phyloP scores from a whole-genome alignment of 2,797 vertebrate species.

The Chiroxiphia lanceolata region DNA sequence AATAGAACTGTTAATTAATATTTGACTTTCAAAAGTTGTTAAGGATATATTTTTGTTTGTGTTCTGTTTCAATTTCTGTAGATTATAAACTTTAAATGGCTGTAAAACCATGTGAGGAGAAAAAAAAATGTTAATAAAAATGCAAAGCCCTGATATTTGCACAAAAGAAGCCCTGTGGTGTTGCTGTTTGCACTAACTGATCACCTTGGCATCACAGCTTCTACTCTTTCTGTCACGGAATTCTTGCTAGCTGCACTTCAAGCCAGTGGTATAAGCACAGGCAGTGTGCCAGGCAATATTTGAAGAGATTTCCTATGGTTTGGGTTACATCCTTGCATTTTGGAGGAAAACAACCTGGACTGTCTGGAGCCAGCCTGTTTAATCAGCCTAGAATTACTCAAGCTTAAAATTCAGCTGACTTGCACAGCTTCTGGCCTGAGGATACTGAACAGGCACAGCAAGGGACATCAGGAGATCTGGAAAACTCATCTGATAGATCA shows the following conservation, averaged over 20 bases:
- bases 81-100: slow-evolving; percentile 80
- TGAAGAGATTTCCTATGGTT: slow-evolving; percentile 47
- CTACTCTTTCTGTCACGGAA: not conserved
- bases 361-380: slow-evolving; percentile 56
- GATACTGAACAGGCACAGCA: slow-evolving; percentile 29
- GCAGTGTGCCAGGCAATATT: slow-evolving; percentile 16
- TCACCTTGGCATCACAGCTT: slow-evolving; percentile 2
- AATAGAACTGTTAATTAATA: slow-evolving; percentile 75
- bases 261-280: slow-evolving; percentile 33
- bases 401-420: slow-evolving; percentile 65
- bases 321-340: slow-evolving; percentile 49
- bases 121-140: slow-evolving; percentile 80
- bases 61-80: slow-evolving; percentile 81
- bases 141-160: slow-evolving; percentile 77
- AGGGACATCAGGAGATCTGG: slow-evolving; percentile 22
- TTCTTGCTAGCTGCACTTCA: not conserved
- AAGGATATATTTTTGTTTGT: slow-evolving; percentile 82
- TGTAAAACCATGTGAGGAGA: slow-evolving; percentile 76
- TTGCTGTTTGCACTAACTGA: slow-evolving; percentile 50
- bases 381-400: slow-evolving; percentile 54
- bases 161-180: slow-evolving; percentile 68
- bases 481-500: slow-evolving; percentile 48
- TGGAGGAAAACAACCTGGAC: slow-evolving; percentile 37
- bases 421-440: slow-evolving; percentile 50
- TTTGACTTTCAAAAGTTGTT: slow-evolving; percentile 75